A percentile compares a stretch with the other conserved stretches of the same genome.
Conservation (phyloP, 35 echinoderm and acorn worm genomes). For the Heliocidaris tuberculata region DNA sequence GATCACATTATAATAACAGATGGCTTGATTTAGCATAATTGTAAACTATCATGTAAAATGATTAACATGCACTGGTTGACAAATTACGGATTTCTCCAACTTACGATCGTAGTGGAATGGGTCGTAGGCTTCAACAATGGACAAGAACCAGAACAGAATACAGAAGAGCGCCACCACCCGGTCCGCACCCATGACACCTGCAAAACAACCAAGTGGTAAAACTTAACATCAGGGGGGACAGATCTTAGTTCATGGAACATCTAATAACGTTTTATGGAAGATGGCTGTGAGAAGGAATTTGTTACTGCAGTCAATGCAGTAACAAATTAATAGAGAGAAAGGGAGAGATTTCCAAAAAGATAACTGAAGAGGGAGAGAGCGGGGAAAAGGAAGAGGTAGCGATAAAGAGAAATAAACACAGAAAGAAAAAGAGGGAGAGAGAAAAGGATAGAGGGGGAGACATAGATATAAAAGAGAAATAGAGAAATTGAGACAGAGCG, state of each 20-base stretch:
- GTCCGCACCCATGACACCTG: slow-evolving; percentile 43
- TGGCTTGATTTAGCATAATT: neutral
- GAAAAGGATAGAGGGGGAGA: too few species aligned
- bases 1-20: neutral
- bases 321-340: neutral
- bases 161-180: slow-evolving; percentile 20
- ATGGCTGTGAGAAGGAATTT: neutral
- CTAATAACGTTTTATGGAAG: neutral
- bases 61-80: neutral
- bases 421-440: too few species aligned
- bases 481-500: too few species aligned
- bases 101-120: slow-evolving; percentile 66
- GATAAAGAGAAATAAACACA: neutral
- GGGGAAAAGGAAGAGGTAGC: neutral
- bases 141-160: neutral
- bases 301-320: neutral
- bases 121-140: slow-evolving; percentile 47
- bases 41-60: neutral
- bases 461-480: too few species aligned
- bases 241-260: neutral
- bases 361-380: neutral
- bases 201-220: too few species aligned
- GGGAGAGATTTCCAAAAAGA: neutral
- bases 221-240: neutral
- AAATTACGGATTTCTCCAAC: neutral